Base-by-base conservation (phyloP, 1,140 invertebrate species). In the Coptotermes formosanus region DNA sequence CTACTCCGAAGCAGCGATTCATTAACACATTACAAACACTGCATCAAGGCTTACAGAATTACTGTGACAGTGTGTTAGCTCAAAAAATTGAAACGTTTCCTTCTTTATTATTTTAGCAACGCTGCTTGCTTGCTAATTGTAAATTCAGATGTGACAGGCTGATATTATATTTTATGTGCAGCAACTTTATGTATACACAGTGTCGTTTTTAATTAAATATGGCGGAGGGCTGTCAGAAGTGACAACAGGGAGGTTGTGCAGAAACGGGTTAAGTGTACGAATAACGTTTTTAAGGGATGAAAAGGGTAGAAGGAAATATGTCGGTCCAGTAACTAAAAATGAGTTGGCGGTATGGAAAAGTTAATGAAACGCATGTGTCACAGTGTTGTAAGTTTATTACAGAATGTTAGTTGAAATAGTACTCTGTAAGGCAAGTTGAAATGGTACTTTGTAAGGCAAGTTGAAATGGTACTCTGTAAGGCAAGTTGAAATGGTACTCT, bases 141-240 rank as follows among this genome's bases (percentile, higher is more conserved):
- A 75, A 75, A 75, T 75, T 75, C 64, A 75, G 64, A 75, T 75
- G n/a, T 30, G 64, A 75, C 64, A 75, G 30, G 64, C 64, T 75
- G 64, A 75, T 75, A 75, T 75, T 75, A 75, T 75, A 75, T 75
- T 75, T 75, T 75, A 30, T 75, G 64, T 30, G 64, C 14, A 75
- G 64, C 64, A 75, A 75, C 25, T 75, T 75, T 75, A 75, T 75
- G 64, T 75, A 75, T 75, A 75, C 64, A 30, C 64, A 75, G 64
- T 75, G 64, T 75, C 64, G 64, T 75, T 75, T 75, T 75, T 75
- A 75, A 75, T 75, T 75, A 75, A 75, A 75, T 75, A 75, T 75
- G 64, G 64, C 64, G 64, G 64, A n/a, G n/a, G 25, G 64, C 64
- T 75, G 64, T 75, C 64, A 75, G 64, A 25, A 75, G 64, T 75